phyloP scores from a whole-genome alignment of 2,888 invertebrate genomes.

The Cosmopolites sordidus region DNA sequence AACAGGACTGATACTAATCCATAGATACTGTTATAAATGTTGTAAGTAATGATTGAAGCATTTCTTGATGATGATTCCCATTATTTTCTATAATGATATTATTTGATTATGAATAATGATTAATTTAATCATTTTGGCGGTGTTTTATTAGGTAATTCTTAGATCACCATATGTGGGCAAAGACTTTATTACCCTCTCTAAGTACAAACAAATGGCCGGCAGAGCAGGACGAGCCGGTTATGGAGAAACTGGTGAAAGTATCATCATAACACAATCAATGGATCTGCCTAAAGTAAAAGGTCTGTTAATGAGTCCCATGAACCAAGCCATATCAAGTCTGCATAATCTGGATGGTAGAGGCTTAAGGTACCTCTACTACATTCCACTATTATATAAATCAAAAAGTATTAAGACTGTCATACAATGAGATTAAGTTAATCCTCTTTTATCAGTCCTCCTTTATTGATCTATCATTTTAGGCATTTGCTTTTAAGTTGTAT shows the following conservation, averaged over 20 bases:
- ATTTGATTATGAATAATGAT: too few relatives aligned
- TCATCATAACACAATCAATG: slow-evolving; percentile 66
- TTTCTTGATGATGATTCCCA: too few relatives aligned
- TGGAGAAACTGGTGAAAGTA: slow-evolving; percentile 78
- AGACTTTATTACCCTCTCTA: slow-evolving; percentile 48
- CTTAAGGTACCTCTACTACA: slow-evolving; percentile 43
- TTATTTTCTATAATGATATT: too few relatives aligned
- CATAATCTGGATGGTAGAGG: slow-evolving; percentile 54
- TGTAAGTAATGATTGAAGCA: too few relatives aligned
- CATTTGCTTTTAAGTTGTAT: slow-evolving; percentile 66
- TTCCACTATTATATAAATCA: background rate
- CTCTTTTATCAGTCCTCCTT: too few relatives aligned
- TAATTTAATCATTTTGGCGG: too few relatives aligned
- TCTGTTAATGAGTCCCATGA: slow-evolving; percentile 62
- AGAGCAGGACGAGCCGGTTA: slow-evolving; percentile 90
- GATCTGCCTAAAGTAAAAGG: slow-evolving; percentile 58
- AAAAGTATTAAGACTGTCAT: background rate
- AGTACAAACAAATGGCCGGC: slow-evolving; percentile 95
- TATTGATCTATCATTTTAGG: too few relatives aligned
- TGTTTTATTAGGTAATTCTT: slow-evolving; percentile 55
- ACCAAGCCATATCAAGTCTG: slow-evolving; percentile 59
- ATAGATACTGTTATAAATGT: too few relatives aligned
- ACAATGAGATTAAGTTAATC: too few relatives aligned
- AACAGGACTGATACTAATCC: too few relatives aligned
- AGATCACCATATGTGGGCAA: slow-evolving; percentile 63